Evolutionary conservation across 2,888 invertebrate genomes (phyloP), one percentile per base, ranked within the genome.

Genomic region (Caenorhabditis angaria): DNA sequence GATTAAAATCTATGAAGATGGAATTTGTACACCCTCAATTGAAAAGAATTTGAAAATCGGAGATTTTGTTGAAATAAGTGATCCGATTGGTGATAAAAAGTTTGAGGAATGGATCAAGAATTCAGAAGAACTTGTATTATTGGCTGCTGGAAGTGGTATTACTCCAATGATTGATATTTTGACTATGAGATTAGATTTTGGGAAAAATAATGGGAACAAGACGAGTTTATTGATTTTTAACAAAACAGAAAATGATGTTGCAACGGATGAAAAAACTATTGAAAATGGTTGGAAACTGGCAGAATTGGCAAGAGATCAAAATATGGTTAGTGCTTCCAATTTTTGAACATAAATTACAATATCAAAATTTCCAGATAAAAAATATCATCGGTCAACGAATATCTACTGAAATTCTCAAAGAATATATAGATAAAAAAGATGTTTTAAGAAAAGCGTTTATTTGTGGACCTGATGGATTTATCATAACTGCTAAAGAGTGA

Each of bases 1-100:
- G 87, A 91, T 97, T 25, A 96, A 96, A 89, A 90, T 91, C 53
- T 96, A 96, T 88, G 88, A 91, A 10, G 89, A 91, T 47, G 95
- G 96, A 10, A 90, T 90, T 10, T 89, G 95, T 10, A 93, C 94
- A 57, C 92, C 92, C 53, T 89, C 88, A 78, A 80, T 91, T 24
- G 88, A 88, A 60, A 82, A 85, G 14, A 32, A 32, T 4, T 20
- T n/a, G 18, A 22, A 55, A 71, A 57, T 29, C 75, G 81, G 77
- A 5, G 81, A 80, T 62, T 56, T 56, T 25, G 47, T 82, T 27
- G 78, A 82, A 51, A 76, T 83, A 14, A 80, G 80, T 54, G 83
- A 83, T 51, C 81, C 82, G 25, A 82, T 83, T 51, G 83, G 83
- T 8, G 69, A 77, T 28, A 70, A 67, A 47, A 78, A 82, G 55